Evolutionary conservation across 2,888 invertebrate species (phyloP).

Genomic region (Drosophila greeni): DNA sequence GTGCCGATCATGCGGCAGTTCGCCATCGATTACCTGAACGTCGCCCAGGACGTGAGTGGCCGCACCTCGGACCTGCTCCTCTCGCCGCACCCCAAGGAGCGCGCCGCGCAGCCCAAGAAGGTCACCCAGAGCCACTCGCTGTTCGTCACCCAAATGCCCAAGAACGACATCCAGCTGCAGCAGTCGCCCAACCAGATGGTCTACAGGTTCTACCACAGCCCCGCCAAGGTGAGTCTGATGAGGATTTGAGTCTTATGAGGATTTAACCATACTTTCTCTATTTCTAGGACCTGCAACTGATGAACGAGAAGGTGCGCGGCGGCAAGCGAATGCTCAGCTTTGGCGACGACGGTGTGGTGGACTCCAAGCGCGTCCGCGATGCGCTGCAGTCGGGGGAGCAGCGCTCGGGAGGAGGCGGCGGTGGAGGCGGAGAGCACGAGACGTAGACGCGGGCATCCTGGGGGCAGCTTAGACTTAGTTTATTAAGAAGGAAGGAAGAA

Average conservation of each 20-base stretch:
- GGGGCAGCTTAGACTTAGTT: conserved; percentile 38
- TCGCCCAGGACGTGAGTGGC: conserved; percentile 49
- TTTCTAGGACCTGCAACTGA: conserved; percentile 69
- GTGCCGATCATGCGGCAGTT: conserved; percentile 90
- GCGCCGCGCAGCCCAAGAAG: conserved; percentile 75
- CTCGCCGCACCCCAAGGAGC: conserved; percentile 86
- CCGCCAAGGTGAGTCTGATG: conserved; percentile 74
- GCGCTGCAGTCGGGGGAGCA: conserved; percentile 19
- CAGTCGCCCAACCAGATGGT: conserved; percentile 75
- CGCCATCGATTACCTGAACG: conserved; percentile 78
- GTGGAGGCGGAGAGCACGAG: conserved; percentile 18
- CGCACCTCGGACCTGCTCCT: conserved; percentile 80
- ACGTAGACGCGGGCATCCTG: conserved; percentile 27
- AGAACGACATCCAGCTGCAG: conserved; percentile 77
- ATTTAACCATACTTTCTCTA: background rate
- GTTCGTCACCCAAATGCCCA: conserved; percentile 81
- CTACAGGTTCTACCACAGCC: conserved; percentile 76
- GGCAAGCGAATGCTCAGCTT: conserved; percentile 76
- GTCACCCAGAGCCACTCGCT: conserved; percentile 80
- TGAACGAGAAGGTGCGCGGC: conserved; percentile 74
- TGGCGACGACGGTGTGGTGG: conserved; percentile 56
- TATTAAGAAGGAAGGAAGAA: conserved; percentile 10
- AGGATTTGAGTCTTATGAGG: too few species aligned
- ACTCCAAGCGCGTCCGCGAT: conserved; percentile 44
- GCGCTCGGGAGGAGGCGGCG: background rate